Base-by-base conservation (phyloP, 2,797 vertebrate species). In the Sebastes steindachneri region DNA sequence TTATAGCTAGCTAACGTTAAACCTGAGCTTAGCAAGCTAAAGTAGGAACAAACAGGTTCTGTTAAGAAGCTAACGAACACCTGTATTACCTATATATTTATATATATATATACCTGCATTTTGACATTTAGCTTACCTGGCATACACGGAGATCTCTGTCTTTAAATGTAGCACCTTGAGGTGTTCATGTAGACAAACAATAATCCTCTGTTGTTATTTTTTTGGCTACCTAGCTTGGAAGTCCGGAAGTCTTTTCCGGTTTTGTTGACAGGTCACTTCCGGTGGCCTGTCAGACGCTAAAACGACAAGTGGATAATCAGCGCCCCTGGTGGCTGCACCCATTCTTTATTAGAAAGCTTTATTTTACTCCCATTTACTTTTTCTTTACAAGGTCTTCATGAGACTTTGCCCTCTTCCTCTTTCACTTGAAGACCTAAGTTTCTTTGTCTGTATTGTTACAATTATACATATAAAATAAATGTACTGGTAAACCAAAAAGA, bases 251-350 rank as follows among this genome's bases (percentile, higher is more conserved):
- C 19, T 4, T 9, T 75, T 84, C 85, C 80, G 35, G 69, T 28
- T 51, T 35, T 65, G 74, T 51, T 88, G 73, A 86, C 78, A 85
- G 7, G 67, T 84, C 87, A 92, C 83, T 92, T 93, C 93, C 93
- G 85, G 75, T 48, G 4, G 2, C 3, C 41, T 26, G 33, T n/a
- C 15, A 1, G 10, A 1, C 25, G 35, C 35, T 37, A 14, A 37
- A 14, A 14, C 35, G 48, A 58, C 14, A 4, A 4, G 2, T 3
- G 23, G 0, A 0, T 37, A 1, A 2, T 2, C 21, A 84, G 79
- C 78, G 86, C 84, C 85, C 64, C 85, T 69, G 1, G 77, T 80
- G 86, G 86, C 29, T 9, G 33, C 4, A 0, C 2, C 4, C 29
- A 11, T 1, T 33, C 1, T 8, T 19, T 23, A 7, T 35, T 21